Evolutionary conservation across 2,888 invertebrate species (phyloP), one percentile per base, ranked within the genome.

Genomic region (Tineola bisselliella): DNA sequence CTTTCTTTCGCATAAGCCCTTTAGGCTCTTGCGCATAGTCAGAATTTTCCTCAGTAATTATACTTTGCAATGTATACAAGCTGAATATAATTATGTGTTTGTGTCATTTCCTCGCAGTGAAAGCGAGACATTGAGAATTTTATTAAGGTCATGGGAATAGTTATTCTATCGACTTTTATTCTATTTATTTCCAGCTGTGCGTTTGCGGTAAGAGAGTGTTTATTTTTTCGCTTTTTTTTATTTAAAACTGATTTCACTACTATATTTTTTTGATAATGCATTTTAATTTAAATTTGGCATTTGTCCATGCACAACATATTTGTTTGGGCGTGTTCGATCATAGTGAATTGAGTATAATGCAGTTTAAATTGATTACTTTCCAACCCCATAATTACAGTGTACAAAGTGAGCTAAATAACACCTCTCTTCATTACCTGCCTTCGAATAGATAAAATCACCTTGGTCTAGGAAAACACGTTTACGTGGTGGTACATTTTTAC

Each of bases 71-170:
- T 48, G 48, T 10, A 17, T 15, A 17, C 5, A 48, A 13, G 8
- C 13, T 48, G 15, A 48, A 48, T 3, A 48, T 48, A 38, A 38
- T 38, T 38, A 38, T 48, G 15, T 48, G 10, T 13, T 15, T 48
- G 15, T 48, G 48, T n/a, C 48, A 48, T 48, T 48, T 15, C 48
- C n/a, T 48, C 48, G 15, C 38, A 38, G 48, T 48, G 13, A 17
- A 48, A 48, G 13, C 48, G 13, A 48, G 48, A 8, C 48, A 48
- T 48, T 17, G 17, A 17, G 10, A 48, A 48, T 48, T 48, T 3
- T 48, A 48, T 48, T 48, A 48, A 48, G 48, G 48, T 17, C 48
- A 48, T 48, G 48, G 25, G 48, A 48, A 48, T 15, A 48, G 48
- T 48, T 17, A 5, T 43, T 43, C 6, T 48, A 48, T 17, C 10